Base-by-base conservation (phyloP, 1,140 invertebrate genomes). In the Stegodyphus mimosarum region DNA sequence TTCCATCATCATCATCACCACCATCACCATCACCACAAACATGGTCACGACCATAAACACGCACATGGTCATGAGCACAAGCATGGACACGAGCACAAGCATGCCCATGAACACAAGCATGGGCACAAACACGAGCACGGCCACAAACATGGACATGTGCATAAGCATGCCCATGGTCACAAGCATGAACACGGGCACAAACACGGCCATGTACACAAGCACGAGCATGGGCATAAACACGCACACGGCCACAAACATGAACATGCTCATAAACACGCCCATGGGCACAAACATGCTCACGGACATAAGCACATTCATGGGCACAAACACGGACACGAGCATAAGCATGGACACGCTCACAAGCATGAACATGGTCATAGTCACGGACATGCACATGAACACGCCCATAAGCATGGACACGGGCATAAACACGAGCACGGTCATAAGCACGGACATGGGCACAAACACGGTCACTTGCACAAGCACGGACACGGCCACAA, bases 171-270 rank as follows among this genome's bases (percentile, higher is more conserved):
- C 2, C 80, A 83, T n/a, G 80, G 71, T 13, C 80, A 83, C 13
- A 83, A 83, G 52, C 80, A 83, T n/a, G 63, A 18, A 33, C 80
- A 83, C 48, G 80, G 71, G n/a, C 80, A 83, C 48, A 83, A 83
- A 48, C 80, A 83, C 17, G 70, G 15, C 3, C 80, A 83, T 74
- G 80, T 0, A 9, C 80, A 83, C 18, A 83, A 83, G 52, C 80
- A 83, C 63, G 80, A 52, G 0, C 80, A 83, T 67, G 63, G 55
- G 15, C 80, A 83, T n/a, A 83, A 83, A 18, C 80, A 83, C 13
- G 80, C 33, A 6, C 80, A 83, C n/a, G 80, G 70, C 33, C 80
- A 83, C 52, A 83, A 83, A 17, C 80, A 83, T 48, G 71, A n/a
- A 6, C 80, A 83, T 67, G 2, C 6, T 64, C 80, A 83, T 70